Evolutionary conservation across 2,113 vertebrate genomes (phyloP).

Genomic region (Smithornis capensis): DNA sequence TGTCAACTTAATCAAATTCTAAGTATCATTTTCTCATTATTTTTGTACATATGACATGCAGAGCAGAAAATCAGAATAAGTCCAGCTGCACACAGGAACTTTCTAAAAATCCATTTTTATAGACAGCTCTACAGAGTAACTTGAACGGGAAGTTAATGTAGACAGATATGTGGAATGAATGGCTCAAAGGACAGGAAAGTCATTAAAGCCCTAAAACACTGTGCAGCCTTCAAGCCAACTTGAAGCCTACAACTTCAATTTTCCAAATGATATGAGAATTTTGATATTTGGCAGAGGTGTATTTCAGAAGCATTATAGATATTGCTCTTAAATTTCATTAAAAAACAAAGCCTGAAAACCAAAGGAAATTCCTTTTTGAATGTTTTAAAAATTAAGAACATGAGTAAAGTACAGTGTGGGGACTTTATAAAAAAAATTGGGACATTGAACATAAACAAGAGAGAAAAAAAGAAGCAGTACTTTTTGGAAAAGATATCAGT

Average conservation of each 20-base stretch:
- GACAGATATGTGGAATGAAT: background rate
- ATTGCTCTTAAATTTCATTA: background rate
- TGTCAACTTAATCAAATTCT: background rate
- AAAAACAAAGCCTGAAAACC: background rate
- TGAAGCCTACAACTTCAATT: background rate
- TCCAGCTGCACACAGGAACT: background rate
- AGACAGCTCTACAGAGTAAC: background rate
- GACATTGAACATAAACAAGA: background rate
- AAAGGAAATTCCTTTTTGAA: background rate
- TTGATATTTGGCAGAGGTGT: background rate
- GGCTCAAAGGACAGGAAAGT: background rate
- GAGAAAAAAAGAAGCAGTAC: rapidly evolving
- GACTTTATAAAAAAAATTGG: background rate
- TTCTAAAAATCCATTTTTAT: background rate
- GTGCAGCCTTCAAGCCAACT: too few species aligned
- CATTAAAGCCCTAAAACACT: background rate
- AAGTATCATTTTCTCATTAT: background rate
- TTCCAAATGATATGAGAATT: background rate
- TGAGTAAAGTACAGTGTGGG: background rate
- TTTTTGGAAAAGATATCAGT: background rate
- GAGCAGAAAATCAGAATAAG: background rate
- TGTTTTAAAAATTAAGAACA: background rate
- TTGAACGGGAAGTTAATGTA: background rate
- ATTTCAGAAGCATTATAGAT: background rate
- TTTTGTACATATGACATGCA: background rate